Evolutionary conservation across 2,113 vertebrate genomes (phyloP).

Genomic region (Oryzias woworae): DNA sequence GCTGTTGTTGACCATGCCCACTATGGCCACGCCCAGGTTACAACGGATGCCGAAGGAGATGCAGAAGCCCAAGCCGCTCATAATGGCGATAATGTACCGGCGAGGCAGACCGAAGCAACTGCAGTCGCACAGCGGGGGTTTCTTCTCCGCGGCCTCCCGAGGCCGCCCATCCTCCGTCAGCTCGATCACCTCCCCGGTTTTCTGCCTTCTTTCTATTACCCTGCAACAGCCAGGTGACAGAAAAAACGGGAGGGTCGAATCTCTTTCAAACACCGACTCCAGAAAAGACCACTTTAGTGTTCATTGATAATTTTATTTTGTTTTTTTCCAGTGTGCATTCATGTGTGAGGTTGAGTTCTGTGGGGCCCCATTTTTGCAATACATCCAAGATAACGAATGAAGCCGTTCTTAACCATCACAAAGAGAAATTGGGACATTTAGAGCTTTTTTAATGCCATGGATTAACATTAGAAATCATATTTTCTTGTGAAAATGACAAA

Average conservation of each 20-base stretch:
- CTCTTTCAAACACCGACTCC: background rate
- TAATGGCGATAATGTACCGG: constrained; percentile 97
- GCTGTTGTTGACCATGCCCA: constrained; percentile 99
- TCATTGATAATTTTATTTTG: background rate
- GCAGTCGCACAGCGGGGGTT: constrained; percentile 90
- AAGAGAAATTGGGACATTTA: no score
- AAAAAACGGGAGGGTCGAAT: background rate
- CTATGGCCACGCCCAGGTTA: constrained; percentile 98
- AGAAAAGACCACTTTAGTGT: background rate
- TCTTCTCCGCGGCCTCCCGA: constrained; percentile 82
- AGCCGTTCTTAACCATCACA: no score
- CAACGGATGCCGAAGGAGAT: constrained; percentile 98
- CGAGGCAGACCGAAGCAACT: constrained; percentile 93
- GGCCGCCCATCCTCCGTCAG: constrained; percentile 94
- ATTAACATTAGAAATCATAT: no score
- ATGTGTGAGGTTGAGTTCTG: no score
- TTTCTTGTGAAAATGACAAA: no score
- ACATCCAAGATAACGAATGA: no score
- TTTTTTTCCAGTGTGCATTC: no score
- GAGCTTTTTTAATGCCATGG: no score
- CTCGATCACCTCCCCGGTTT: constrained; percentile 90
- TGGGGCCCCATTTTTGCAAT: no score
- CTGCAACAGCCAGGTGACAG: constrained; percentile 68
- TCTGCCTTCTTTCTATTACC: constrained; percentile 89
- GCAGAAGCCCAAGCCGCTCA: constrained; percentile 98